Percentiles rank a stretch among this genome's conserved stretches.
Conservation (phyloP, 2,113 vertebrate species). For the Seriola quinqueradiata region DNA sequence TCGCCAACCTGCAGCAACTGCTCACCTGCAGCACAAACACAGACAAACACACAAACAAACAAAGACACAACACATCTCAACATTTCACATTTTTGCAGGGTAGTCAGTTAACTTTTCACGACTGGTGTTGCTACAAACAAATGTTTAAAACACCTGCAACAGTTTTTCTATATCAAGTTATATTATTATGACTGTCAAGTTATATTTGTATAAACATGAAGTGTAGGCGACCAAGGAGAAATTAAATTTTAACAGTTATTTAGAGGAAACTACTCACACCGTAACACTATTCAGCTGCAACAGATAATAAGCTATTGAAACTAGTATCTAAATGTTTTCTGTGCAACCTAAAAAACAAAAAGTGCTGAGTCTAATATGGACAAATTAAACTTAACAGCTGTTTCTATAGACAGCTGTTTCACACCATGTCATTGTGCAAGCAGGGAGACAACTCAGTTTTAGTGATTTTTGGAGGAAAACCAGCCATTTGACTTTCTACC, state of each 20-base stretch:
- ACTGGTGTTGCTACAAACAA: not conserved
- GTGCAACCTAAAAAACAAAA: too few species aligned
- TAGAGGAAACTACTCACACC: not conserved
- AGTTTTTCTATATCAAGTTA: too few species aligned
- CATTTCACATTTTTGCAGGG: not conserved
- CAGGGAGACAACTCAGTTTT: not conserved
- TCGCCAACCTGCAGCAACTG: conserved; percentile 92
- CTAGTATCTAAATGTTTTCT: not conserved
- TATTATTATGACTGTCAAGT: too few species aligned
- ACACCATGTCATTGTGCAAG: too few species aligned
- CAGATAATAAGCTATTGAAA: too few species aligned
- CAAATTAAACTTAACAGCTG: not conserved
- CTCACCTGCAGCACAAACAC: conserved; percentile 87
- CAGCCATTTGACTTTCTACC: not conserved
- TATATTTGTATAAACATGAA: too few species aligned
- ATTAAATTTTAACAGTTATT: not conserved
- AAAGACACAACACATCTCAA: not conserved
- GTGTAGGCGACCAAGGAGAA: too few species aligned
- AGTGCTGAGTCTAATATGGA: not conserved
- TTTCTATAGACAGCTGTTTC: too few species aligned
- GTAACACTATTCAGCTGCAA: too few species aligned
- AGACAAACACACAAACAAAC: not conserved
- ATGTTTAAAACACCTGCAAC: not conserved
- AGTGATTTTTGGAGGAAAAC: not conserved
- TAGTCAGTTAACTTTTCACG: too few species aligned